Evolutionary conservation across 2,888 invertebrate species (phyloP).

Genomic region (Hyalella azteca): DNA sequence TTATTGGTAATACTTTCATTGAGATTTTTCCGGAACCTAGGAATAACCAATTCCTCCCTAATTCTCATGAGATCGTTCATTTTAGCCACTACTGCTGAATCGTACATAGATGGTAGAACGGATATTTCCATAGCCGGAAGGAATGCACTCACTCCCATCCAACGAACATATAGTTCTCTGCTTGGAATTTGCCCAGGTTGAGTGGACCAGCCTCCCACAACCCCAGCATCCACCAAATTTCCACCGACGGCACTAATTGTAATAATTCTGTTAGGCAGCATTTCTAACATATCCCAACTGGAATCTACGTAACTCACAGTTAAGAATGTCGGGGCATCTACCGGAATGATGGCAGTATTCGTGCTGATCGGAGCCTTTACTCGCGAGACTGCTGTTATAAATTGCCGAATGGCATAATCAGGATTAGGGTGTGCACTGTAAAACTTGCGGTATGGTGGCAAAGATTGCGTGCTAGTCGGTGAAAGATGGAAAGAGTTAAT

Average conservation of each 20-base stretch:
- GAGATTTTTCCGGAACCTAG: constrained; percentile 42
- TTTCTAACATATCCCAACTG: constrained; percentile 48
- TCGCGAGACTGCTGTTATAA: constrained; percentile 46
- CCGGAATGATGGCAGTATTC: constrained; percentile 49
- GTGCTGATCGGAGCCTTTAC: constrained; percentile 51
- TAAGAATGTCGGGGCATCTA: constrained; percentile 51
- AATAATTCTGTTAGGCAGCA: constrained; percentile 48
- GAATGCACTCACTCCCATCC: constrained; percentile 52
- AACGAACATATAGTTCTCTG: constrained; percentile 50
- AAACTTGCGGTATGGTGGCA: constrained; percentile 52
- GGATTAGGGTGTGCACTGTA: constrained; percentile 46
- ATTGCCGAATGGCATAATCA: constrained; percentile 43
- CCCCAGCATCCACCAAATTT: constrained; percentile 48
- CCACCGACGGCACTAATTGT: constrained; percentile 51
- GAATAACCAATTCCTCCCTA: constrained; percentile 45
- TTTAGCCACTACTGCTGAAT: constrained; percentile 25
- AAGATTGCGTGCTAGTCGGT: constrained; percentile 49
- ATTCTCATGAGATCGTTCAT: constrained; percentile 28
- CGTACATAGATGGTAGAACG: constrained; percentile 48
- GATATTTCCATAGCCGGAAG: constrained; percentile 53
- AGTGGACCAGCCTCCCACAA: constrained; percentile 45
- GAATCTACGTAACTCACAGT: constrained; percentile 47
- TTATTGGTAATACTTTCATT: constrained; percentile 37
- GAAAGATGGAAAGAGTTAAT: constrained; percentile 53
- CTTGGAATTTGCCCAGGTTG: constrained; percentile 49